Percentiles rank a stretch among this genome's conserved stretches.
Conservation (phyloP, 1,140 invertebrate genomes). For the Apis laboriosa region DNA sequence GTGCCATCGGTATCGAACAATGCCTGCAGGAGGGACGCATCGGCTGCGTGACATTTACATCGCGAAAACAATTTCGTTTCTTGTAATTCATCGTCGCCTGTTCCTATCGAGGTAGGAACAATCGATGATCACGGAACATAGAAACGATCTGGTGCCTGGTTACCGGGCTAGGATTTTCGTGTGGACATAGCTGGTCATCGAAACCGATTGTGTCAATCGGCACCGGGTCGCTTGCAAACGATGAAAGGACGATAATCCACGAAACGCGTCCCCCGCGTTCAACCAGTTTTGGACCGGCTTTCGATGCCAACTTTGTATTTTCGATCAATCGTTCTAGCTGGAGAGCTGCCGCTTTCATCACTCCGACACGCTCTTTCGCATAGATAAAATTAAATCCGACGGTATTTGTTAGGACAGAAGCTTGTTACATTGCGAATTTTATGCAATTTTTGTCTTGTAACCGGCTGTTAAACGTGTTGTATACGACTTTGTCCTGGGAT, state of each 20-base stretch:
- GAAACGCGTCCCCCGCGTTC: not conserved
- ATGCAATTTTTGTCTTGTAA: too few relatives aligned
- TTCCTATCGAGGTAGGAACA: not conserved
- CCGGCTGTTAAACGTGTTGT: too few relatives aligned
- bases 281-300: not conserved
- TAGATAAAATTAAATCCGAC: not conserved
- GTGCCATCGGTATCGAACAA: not conserved
- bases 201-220: not conserved
- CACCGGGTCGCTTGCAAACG: not conserved
- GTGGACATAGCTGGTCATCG: not conserved
- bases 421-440: too few relatives aligned
- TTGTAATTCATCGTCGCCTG: not conserved
- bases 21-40: not conserved
- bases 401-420: too few relatives aligned
- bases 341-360: not conserved
- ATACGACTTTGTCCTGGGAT: not conserved
- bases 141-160: not conserved
- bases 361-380: not conserved
- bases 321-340: not conserved
- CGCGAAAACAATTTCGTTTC: slow-evolving; percentile 1
- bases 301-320: not conserved
- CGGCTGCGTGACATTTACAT: not conserved
- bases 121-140: not conserved
- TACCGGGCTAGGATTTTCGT: not conserved
- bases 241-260: not conserved